Conservation (phyloP, 2,113 vertebrate genomes). For the Tupaia tana region DNA sequence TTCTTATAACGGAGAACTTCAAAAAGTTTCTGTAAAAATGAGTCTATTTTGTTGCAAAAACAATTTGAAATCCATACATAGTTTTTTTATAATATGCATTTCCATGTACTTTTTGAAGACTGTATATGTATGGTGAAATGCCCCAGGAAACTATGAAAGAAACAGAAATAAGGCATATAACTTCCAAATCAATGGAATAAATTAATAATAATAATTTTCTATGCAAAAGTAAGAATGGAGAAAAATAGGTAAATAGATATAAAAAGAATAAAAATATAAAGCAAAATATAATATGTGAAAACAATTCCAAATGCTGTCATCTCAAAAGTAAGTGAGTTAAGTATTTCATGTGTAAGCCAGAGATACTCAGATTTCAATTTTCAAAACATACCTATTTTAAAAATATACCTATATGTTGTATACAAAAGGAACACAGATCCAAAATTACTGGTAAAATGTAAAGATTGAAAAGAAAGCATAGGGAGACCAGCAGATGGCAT, state of each 20-base stretch:
- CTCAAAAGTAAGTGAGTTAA: not conserved
- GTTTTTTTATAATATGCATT: no score
- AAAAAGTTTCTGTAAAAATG: no score
- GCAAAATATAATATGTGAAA: not conserved
- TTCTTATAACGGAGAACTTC: no score
- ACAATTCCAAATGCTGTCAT: not conserved
- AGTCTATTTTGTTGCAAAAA: no score
- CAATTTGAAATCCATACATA: no score
- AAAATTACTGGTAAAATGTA: not conserved
- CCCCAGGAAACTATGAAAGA: not conserved
- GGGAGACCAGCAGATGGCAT: no score
- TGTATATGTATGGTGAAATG: no score
- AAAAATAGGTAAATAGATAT: not conserved
- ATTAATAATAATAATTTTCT: not conserved
- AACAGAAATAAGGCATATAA: not conserved
- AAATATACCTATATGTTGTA: not conserved
- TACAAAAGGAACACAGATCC: not conserved
- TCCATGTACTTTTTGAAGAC: no score
- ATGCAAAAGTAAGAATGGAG: not conserved
- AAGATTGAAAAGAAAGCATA: not conserved
- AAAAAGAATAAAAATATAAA: not conserved
- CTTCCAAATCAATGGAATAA: not conserved
- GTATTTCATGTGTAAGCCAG: not conserved
- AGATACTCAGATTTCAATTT: not conserved
- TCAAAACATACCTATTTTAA: not conserved